phyloP scores from a whole-genome alignment of 2,888 invertebrate species.

The Mylabris sibirica region DNA sequence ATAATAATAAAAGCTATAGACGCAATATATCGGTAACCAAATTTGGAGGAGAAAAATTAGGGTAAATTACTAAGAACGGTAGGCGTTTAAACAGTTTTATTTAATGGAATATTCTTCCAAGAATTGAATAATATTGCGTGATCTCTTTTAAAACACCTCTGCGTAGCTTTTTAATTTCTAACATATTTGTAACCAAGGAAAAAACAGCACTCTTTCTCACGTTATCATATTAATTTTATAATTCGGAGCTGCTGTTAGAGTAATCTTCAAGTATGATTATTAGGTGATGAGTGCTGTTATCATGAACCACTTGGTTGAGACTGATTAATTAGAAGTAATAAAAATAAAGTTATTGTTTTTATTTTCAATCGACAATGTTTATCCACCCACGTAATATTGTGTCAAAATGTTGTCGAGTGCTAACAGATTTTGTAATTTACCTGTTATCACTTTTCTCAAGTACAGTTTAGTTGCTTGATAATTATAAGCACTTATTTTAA shows the following conservation, averaged over 20 bases:
- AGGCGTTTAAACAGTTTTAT: conserved; percentile 10
- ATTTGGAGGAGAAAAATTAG: conserved; percentile 12
- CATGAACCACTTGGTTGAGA: conserved; percentile 22
- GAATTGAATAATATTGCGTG: conserved; percentile 10
- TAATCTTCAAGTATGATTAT: conserved; percentile 1
- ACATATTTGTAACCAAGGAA: background rate
- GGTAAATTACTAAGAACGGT: background rate
- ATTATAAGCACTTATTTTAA: background rate
- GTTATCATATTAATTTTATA: background rate
- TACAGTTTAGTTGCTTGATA: background rate
- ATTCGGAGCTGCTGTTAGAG: background rate
- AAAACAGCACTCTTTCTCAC: background rate
- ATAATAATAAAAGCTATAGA: background rate
- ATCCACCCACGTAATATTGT: conserved; percentile 46
- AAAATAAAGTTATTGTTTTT: conserved; percentile 39
- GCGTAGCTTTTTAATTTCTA: background rate
- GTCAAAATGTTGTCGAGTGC: conserved; percentile 49
- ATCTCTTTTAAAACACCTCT: conserved; percentile 4
- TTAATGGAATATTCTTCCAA: conserved; percentile 14
- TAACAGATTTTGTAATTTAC: conserved; percentile 47
- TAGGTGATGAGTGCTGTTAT: conserved; percentile 15
- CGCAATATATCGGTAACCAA: background rate
- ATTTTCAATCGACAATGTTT: conserved; percentile 41
- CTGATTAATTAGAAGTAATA: background rate
- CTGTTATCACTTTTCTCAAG: conserved; percentile 39